These are phyloP conservation scores for Boloria selene DNA, from an alignment of 2,888 invertebrate genomes.

Conservation along the genomic window DNA sequence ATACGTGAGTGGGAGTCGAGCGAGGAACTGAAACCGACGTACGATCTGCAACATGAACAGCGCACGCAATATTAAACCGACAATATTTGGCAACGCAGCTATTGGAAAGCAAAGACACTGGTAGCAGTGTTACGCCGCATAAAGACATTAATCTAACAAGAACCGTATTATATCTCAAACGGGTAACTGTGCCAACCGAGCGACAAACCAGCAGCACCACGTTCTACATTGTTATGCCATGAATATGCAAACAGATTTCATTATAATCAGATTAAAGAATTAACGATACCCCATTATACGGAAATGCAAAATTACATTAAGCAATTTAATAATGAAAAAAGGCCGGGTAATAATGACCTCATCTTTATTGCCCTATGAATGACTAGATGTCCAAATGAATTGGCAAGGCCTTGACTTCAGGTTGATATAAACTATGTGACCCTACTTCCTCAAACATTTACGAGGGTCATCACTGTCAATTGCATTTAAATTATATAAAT, in stretches of 20 bases:
- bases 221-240: conserved; percentile 71
- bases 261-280: conserved; percentile 31
- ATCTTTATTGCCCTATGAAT: conserved; percentile 73
- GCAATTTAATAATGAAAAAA: conserved; percentile 52
- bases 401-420: conserved; percentile 76
- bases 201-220: conserved; percentile 62
- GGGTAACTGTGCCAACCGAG: conserved; percentile 78
- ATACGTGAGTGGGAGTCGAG: conserved; percentile 50
- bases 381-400: conserved; percentile 75
- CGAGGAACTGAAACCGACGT: conserved; percentile 44
- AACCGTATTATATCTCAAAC: conserved; percentile 75
- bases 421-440: conserved; percentile 75
- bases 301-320: conserved; percentile 40
- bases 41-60: conserved; percentile 39
- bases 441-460: conserved; percentile 72
- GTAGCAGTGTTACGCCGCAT: conserved; percentile 59
- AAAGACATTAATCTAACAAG: conserved; percentile 73
- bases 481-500: conserved; percentile 44
- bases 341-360: conserved; percentile 62
- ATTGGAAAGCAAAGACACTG: conserved; percentile 72
- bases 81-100: conserved; percentile 65
- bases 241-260: conserved; percentile 65
- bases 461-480: conserved; percentile 70
- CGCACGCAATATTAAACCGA: conserved; percentile 50
- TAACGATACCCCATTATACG: conserved; percentile 22